Percentiles rank a stretch among this genome's conserved stretches.
phyloP scores from a whole-genome alignment of 1,140 invertebrate genomes.

The Pseudomyrmex sp. region DNA sequence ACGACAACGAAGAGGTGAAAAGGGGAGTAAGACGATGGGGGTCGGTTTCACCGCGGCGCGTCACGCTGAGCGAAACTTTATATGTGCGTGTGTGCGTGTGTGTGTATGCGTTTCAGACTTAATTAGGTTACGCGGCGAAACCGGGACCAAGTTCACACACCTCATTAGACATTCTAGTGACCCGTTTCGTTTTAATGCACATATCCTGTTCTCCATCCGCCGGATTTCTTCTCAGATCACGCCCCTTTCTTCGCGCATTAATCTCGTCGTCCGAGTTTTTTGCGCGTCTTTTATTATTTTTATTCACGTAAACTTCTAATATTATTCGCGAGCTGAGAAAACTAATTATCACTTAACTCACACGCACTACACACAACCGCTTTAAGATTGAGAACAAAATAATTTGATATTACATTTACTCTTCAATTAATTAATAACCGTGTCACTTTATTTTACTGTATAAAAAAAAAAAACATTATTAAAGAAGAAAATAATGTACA shows the following conservation, averaged over 20 bases:
- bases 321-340: neutral
- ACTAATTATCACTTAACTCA: neutral
- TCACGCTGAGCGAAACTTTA: conserved; percentile 77
- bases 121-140: conserved; percentile 77
- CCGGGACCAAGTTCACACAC: conserved; percentile 78
- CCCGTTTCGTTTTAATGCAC: conserved; percentile 54
- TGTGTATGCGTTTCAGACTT: conserved; percentile 63
- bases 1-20: conserved; percentile 30
- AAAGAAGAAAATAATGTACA: neutral
- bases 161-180: conserved; percentile 77
- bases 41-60: conserved; percentile 62
- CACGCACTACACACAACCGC: too few relatives aligned
- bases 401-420: neutral
- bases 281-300: conserved; percentile 16
- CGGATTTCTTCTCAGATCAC: conserved; percentile 46
- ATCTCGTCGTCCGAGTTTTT: neutral
- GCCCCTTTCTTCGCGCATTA: conserved; percentile 31
- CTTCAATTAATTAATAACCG: neutral
- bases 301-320: neutral
- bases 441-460: neutral
- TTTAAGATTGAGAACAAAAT: neutral
- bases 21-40: conserved; percentile 57
- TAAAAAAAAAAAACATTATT: neutral
- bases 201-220: conserved; percentile 61
- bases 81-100: conserved; percentile 59